phyloP scores from a whole-genome alignment of 1,140 invertebrate species.

The Leguminivora glycinivorella region DNA sequence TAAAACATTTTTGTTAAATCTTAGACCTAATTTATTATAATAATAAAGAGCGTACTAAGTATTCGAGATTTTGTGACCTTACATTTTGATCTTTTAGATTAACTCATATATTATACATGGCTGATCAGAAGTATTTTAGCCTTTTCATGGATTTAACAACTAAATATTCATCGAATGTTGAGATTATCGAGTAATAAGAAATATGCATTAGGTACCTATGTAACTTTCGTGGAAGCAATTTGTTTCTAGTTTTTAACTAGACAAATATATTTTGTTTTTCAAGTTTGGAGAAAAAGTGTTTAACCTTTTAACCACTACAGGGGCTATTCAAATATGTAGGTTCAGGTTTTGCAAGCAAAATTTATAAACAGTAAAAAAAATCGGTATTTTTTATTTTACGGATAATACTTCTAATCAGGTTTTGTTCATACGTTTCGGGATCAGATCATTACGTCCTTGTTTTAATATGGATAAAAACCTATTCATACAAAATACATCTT shows the following conservation, averaged over 20 bases:
- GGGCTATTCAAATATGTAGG: too few relatives aligned
- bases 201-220: too few relatives aligned
- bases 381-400: background rate
- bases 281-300: too few relatives aligned
- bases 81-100: slow-evolving; percentile 34
- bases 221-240: too few relatives aligned
- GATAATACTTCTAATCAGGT: background rate
- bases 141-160: background rate
- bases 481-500: slow-evolving; percentile 17
- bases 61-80: slow-evolving; percentile 59
- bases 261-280: too few relatives aligned
- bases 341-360: too few relatives aligned
- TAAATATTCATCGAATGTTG: too few relatives aligned
- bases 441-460: slow-evolving; percentile 48
- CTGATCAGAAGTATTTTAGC: background rate
- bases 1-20: slow-evolving; percentile 62
- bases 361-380: too few relatives aligned
- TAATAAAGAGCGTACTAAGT: slow-evolving; percentile 43
- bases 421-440: slow-evolving; percentile 44
- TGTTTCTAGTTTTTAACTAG: too few relatives aligned
- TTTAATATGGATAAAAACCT: slow-evolving; percentile 7
- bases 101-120: slow-evolving; percentile 35
- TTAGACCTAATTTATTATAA: slow-evolving; percentile 50
- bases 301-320: too few relatives aligned
- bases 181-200: too few relatives aligned